Evolutionary conservation across 2,797 vertebrate genomes (phyloP).

Genomic region (Argyrosomus regius): DNA sequence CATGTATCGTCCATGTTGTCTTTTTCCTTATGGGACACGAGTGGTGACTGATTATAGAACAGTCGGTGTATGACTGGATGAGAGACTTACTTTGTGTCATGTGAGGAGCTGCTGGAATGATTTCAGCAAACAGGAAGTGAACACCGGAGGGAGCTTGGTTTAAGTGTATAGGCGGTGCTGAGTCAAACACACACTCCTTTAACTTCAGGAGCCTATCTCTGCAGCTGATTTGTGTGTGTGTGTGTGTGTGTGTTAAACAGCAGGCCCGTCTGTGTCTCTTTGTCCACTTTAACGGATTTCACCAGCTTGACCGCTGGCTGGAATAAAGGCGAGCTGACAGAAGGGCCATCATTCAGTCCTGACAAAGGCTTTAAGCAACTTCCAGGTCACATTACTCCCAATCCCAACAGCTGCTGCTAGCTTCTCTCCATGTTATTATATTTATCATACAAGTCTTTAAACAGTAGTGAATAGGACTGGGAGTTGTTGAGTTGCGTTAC

Average conservation of each 20-base stretch:
- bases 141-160: slow-evolving; percentile 44
- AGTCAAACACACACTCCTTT: slow-evolving; percentile 2
- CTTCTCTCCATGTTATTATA: not conserved
- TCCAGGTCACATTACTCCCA: slow-evolving; percentile 22
- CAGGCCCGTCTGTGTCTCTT: slow-evolving; percentile 50
- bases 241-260: slow-evolving; percentile 53
- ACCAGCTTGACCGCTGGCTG: slow-evolving; percentile 45
- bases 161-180: not conserved
- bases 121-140: slow-evolving; percentile 64
- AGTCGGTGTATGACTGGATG: slow-evolving; percentile 20
- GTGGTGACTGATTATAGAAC: slow-evolving; percentile 9
- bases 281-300: slow-evolving; percentile 64
- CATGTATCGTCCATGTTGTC: slow-evolving; percentile 33
- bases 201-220: slow-evolving; percentile 10
- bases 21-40: slow-evolving; percentile 27
- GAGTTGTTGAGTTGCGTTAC: too few relatives aligned
- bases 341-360: slow-evolving; percentile 28
- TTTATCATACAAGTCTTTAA: not conserved
- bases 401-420: not conserved
- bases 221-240: slow-evolving; percentile 48
- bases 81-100: slow-evolving; percentile 41
- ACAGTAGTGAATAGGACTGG: too few relatives aligned
- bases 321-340: slow-evolving; percentile 37
- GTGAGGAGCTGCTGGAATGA: slow-evolving; percentile 35
- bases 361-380: slow-evolving; percentile 42